Base-by-base conservation (phyloP, 2,113 vertebrate species). In the Oryzias javanicus region DNA sequence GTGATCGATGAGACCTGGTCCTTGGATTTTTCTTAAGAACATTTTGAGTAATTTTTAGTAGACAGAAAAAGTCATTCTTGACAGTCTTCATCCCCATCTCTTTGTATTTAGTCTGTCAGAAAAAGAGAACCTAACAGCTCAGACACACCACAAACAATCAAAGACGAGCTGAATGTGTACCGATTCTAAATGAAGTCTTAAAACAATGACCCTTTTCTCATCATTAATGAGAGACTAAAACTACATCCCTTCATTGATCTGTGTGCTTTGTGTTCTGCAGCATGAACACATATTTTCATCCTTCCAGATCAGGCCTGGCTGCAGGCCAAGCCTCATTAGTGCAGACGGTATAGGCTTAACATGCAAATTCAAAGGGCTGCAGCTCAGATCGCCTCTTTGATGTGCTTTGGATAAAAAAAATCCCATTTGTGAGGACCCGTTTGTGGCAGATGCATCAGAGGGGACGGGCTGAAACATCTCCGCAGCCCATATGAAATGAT, bases 61-160 rank as follows among this genome's bases (percentile, higher is more conserved):
- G n/a, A n/a, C n/a, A n/a, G n/a, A n/a, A n/a, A n/a, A n/a, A n/a
- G n/a, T n/a, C n/a, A n/a, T n/a, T n/a, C n/a, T n/a, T n/a, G n/a
- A n/a, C n/a, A n/a, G n/a, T n/a, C 64, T 25, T 80, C 48, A 16
- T 16, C 8, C 57, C 69, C 0, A n/a, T 27, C 51, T 80, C 60
- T 46, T 69, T 74, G 66, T 82, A 82, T 49, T 74, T 82, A 4
- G 6, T n/a, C 84, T 86, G 67, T 13, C 12, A 27, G 16, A 50
- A 24, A 55, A 14, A 63, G 6, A 49, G 20, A 7, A 29, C 27
- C 6, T 7, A 1, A 35, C 29, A 35, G 29, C 29, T 35, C 29
- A 35, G 29, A 35, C 10, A 12, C 35, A 35, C 35, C 1, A 35
- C 8, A 12, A 35, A 35, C 8, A 35, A 35, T 35, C 12, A 12